Evolutionary conservation across 2,888 invertebrate species (phyloP), one percentile per base, ranked within the genome.

Genomic region (Limnephilus lunatus): DNA sequence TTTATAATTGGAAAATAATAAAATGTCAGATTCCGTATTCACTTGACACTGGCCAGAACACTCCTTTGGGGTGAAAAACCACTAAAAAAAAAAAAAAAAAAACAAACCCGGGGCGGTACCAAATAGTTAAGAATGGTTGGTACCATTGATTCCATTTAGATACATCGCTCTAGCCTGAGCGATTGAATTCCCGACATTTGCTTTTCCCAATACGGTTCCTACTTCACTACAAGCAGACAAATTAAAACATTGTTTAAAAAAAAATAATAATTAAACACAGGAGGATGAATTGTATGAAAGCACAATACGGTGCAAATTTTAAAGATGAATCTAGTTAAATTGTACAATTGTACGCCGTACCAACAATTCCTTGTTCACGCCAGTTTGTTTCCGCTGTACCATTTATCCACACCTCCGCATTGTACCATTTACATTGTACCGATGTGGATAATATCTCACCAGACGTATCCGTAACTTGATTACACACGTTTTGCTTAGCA

Each of bases 401-500:
- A 68, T 68, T 68, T 68, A 68, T 68, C 9, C 25, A 68, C 68
- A 68, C 68, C 68, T 68, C 68, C 68, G n/a, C 68, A 68, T 68
- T 68, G 19, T 68, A 68, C 53, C 53, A 68, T 68, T 68, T 19
- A 68, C 53, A 68, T 68, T 19, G 68, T 68, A 68, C 68, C 68
- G n/a, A 25, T 68, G 68, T n/a, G 68, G 68, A 68, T 68, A 68
- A 68, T 68, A 68, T 68, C 68, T 68, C 68, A 68, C 68, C 68
- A 68, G 68, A 68, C 68, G 68, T 68, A 68, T 68, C 68, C 68
- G 68, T 68, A 86, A 86, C 35, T 30, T 35, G 86, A 86, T 86
- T 86, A 44, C 86, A 86, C 44, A 44, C 44, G 35, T 85, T 85
- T 85, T 39, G 85, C 86, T 86, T 30, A 44, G 35, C 86, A 44